A percentile compares a stretch with the other conserved stretches of the same genome.
phyloP scores from a whole-genome alignment of 2,888 invertebrate species.

The Serripes groenlandicus region DNA sequence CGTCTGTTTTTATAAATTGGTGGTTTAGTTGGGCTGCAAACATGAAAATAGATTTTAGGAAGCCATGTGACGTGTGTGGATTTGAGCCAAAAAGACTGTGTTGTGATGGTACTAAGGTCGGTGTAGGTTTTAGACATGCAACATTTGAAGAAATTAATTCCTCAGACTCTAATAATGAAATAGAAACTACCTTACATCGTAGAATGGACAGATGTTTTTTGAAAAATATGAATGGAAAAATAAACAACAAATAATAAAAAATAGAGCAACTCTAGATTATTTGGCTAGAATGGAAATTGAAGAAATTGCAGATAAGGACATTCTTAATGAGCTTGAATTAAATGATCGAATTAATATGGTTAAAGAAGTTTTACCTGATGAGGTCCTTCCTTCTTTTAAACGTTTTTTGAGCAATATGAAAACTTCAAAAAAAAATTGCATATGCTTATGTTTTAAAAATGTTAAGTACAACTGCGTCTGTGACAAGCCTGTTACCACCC shows the following conservation, averaged over 20 bases:
- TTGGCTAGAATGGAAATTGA: background rate
- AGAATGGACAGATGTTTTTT: background rate
- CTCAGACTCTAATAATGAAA: background rate
- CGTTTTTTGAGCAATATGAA: conserved; percentile 1
- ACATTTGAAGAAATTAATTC: conserved; percentile 44
- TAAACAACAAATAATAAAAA: background rate
- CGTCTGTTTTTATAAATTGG: background rate
- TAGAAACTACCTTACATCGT: background rate
- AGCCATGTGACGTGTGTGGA: background rate
- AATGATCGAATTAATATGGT: conserved; percentile 1
- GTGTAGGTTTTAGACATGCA: conserved; percentile 50
- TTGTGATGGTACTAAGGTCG: conserved; percentile 57
- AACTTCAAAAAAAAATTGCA: conserved; percentile 18
- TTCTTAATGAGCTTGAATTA: background rate
- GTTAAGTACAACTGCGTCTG: conserved; percentile 39
- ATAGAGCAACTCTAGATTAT: background rate
- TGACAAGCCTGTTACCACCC: conserved; percentile 36
- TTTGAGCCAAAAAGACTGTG: background rate
- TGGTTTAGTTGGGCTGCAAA: conserved; percentile 3
- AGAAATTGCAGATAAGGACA: background rate
- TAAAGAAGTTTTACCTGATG: conserved; percentile 12
- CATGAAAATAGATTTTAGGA: conserved; percentile 3
- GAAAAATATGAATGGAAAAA: background rate
- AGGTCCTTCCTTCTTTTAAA: conserved; percentile 19
- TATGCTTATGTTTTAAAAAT: conserved; percentile 35